Evolutionary conservation across 2,888 invertebrate genomes (phyloP).

Genomic region (Diogma glabrata): DNA sequence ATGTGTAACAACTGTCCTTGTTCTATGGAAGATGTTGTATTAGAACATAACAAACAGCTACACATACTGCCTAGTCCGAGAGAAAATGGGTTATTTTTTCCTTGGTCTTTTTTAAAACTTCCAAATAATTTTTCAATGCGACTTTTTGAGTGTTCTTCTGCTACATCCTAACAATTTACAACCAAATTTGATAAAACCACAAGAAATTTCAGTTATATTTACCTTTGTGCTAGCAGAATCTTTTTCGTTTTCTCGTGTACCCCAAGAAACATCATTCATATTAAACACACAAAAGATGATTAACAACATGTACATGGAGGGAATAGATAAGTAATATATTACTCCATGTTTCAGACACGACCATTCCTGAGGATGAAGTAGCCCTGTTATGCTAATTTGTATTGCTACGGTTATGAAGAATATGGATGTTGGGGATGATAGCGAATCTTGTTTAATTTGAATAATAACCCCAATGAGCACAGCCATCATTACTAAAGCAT

Average conservation of each 20-base stretch:
- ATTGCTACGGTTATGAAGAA: slow-evolving; percentile 62
- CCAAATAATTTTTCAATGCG: too few species aligned
- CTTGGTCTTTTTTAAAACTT: too few species aligned
- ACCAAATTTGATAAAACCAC: too few species aligned
- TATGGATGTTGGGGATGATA: slow-evolving; percentile 68
- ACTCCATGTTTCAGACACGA: slow-evolving; percentile 59
- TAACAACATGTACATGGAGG: slow-evolving; percentile 87
- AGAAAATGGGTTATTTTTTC: too few species aligned
- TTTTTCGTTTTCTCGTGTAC: slow-evolving; percentile 67
- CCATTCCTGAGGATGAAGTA: slow-evolving; percentile 71
- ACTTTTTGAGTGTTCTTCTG: too few species aligned
- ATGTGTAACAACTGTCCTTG: too few species aligned
- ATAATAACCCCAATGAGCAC: slow-evolving; percentile 70
- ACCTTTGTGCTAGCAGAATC: background rate
- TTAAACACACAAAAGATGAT: slow-evolving; percentile 88
- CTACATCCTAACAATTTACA: too few species aligned
- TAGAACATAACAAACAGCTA: too few species aligned
- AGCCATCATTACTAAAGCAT: slow-evolving; percentile 78
- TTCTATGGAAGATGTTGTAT: too few species aligned
- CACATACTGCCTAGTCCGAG: too few species aligned
- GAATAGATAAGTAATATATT: slow-evolving; percentile 84
- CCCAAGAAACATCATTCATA: slow-evolving; percentile 89
- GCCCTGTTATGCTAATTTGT: slow-evolving; percentile 50
- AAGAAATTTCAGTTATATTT: background rate
- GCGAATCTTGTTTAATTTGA: slow-evolving; percentile 67